phyloP scores from a whole-genome alignment of 2,797 vertebrate genomes.

The Paratrypauchen microcephalus region DNA sequence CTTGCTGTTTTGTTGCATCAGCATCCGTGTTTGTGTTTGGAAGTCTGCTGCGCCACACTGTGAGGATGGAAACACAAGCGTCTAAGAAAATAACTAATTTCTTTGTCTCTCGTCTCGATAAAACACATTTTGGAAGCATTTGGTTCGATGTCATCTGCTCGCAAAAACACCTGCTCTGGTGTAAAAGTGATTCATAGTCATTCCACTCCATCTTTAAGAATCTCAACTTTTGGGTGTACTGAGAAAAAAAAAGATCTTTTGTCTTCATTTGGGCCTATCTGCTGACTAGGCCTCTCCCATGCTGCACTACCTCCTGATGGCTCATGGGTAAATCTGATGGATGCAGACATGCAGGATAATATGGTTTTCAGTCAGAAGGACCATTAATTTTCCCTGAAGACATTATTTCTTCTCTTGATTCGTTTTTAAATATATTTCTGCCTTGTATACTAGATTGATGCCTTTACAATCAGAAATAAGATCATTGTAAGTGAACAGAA shows the following conservation, averaged over 20 bases:
- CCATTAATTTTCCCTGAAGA: background rate
- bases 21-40: conserved; percentile 27
- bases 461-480: background rate
- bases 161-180: background rate
- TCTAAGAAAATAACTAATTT: background rate
- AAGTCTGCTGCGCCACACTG: conserved; percentile 7
- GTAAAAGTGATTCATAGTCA: conserved; percentile 28
- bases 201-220: conserved; percentile 36
- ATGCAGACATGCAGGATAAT: conserved; percentile 36
- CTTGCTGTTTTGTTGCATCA: conserved; percentile 72
- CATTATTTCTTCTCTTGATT: background rate
- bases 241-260: conserved; percentile 33
- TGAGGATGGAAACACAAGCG: background rate
- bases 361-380: background rate
- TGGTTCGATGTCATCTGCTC: background rate
- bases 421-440: background rate
- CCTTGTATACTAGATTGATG: background rate
- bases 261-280: conserved; percentile 31
- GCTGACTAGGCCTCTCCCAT: background rate
- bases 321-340: conserved; percentile 23
- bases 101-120: background rate
- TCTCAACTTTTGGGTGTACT: conserved; percentile 17
- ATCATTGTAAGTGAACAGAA: too few relatives aligned
- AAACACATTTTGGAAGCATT: conserved; percentile 3
- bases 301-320: background rate